Evolutionary conservation across 1,140 invertebrate genomes (phyloP).

Genomic region (Archegozetes longisetosus): DNA sequence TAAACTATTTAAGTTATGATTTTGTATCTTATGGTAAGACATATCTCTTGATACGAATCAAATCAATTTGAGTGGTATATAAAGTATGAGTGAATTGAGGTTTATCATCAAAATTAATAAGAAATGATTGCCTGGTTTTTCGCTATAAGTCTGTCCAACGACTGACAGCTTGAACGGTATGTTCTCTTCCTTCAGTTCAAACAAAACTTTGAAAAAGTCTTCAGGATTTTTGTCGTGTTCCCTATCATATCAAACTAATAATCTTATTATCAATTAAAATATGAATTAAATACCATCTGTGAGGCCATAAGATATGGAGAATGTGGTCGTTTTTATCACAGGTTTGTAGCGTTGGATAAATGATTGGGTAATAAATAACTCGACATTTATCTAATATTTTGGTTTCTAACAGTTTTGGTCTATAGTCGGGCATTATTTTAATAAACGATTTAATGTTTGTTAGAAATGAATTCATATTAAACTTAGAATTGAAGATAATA

Average conservation of each 20-base stretch:
- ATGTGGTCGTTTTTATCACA: conserved; percentile 20
- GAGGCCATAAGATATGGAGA: conserved; percentile 54
- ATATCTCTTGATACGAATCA: neutral
- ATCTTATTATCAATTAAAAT: conserved; percentile 7
- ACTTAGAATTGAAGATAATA: conserved; percentile 55
- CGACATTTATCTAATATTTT: conserved; percentile 41
- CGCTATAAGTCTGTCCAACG: conserved; percentile 40
- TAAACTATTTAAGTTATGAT: too few relatives aligned
- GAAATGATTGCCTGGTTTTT: conserved; percentile 33
- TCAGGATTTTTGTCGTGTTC: conserved; percentile 61
- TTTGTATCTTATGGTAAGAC: too few relatives aligned
- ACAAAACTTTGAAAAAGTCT: conserved; percentile 41
- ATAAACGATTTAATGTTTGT: conserved; percentile 42
- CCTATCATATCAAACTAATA: conserved; percentile 28
- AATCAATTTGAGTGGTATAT: neutral
- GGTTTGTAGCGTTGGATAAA: conserved; percentile 7
- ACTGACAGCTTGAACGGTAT: conserved; percentile 44
- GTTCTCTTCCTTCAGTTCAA: conserved; percentile 36
- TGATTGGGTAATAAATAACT: conserved; percentile 47
- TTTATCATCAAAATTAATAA: neutral
- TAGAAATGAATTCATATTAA: conserved; percentile 49
- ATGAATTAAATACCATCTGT: conserved; percentile 41
- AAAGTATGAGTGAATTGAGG: neutral
- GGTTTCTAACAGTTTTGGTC: conserved; percentile 36
- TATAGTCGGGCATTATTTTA: conserved; percentile 47